phyloP scores from a whole-genome alignment of 2,797 vertebrate genomes.

The Coracias cyanogaster region DNA sequence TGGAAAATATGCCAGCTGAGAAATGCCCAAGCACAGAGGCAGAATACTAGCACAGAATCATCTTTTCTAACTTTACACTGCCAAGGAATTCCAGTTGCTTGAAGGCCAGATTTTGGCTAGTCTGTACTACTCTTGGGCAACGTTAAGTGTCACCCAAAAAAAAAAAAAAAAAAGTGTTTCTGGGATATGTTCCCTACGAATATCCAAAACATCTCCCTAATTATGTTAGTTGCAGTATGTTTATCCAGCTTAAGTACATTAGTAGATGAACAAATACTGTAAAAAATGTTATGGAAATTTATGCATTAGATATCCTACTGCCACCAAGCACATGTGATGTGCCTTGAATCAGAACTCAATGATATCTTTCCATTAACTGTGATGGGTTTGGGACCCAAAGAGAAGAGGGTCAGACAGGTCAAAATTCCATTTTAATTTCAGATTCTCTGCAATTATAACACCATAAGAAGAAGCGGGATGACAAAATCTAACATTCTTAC shows the following conservation, averaged over 20 bases:
- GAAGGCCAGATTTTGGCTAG: neutral
- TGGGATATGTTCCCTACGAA: neutral
- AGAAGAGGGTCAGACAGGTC: neutral
- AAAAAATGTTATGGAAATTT: neutral
- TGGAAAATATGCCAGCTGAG: neutral
- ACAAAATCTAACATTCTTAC: conserved; percentile 57
- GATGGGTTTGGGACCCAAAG: neutral
- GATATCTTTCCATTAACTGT: neutral
- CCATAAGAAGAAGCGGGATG: neutral
- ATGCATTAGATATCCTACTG: neutral
- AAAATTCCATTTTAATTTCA: conserved; percentile 30
- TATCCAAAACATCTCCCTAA: neutral
- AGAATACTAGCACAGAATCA: neutral
- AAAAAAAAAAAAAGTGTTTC: neutral
- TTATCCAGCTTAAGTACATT: neutral
- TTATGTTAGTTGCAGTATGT: neutral
- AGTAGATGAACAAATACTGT: neutral
- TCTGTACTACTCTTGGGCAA: neutral
- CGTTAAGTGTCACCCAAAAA: neutral
- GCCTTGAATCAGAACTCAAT: neutral
- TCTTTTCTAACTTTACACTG: neutral
- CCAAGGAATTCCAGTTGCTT: neutral
- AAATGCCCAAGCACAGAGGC: neutral
- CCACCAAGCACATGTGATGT: neutral
- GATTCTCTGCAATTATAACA: conserved; percentile 1